These are phyloP conservation scores for Mesoligia furuncula DNA, from an alignment of 2,888 invertebrate species.

Conservation along the genomic window DNA sequence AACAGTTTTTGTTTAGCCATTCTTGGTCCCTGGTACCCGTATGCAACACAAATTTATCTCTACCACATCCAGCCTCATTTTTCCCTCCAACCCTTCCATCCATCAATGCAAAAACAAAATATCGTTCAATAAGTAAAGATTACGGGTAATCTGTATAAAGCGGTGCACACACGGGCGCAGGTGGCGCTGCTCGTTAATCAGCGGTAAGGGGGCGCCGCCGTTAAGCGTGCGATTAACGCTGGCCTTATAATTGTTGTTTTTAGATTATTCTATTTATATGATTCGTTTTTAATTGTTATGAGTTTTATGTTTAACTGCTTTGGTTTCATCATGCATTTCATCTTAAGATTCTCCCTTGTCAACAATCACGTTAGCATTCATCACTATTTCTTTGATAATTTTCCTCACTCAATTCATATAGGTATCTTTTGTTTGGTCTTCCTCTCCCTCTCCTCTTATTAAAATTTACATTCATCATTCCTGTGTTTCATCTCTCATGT, in stretches of 20 bases:
- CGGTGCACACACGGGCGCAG: slow-evolving; percentile 41
- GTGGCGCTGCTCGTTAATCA: slow-evolving; percentile 58
- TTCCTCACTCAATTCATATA: not conserved
- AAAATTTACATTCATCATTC: not conserved
- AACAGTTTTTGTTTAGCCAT: not conserved
- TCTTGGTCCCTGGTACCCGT: not conserved
- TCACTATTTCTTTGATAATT: not conserved
- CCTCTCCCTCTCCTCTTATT: not conserved
- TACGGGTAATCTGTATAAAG: slow-evolving; percentile 53
- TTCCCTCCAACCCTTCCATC: slow-evolving; percentile 9
- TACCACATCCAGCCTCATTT: not conserved
- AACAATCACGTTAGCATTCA: not conserved
- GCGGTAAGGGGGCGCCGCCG: slow-evolving; percentile 15
- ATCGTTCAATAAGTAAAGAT: slow-evolving; percentile 60
- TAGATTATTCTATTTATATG: slow-evolving; percentile 24
- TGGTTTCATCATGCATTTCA: not conserved
- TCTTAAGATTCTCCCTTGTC: not conserved
- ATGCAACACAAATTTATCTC: not conserved
- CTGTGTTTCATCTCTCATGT: not conserved
- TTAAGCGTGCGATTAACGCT: slow-evolving; percentile 32
- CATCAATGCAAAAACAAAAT: slow-evolving; percentile 42
- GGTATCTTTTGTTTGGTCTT: not conserved
- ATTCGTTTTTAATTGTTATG: slow-evolving; percentile 13
- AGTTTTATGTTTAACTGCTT: not conserved
- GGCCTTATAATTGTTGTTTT: slow-evolving; percentile 24